Evolutionary conservation across 2,797 vertebrate species (phyloP), one percentile per base, ranked within the genome.

Genomic region (Sebastiscus albofasciatus): DNA sequence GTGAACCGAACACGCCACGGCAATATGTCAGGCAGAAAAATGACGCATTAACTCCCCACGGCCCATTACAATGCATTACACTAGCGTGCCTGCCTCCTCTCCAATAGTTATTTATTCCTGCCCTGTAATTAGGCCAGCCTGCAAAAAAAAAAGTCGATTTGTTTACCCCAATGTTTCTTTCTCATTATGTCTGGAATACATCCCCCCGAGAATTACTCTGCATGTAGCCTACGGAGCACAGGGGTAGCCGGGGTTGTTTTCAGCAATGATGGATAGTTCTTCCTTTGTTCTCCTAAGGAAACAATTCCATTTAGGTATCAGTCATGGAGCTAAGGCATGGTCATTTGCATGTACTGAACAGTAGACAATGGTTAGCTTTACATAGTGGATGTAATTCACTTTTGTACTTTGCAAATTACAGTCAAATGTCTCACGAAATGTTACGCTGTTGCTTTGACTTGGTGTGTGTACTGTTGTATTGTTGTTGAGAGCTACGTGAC

Each of bases 131-230:
- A 94, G 92, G 87, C 78, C 83, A 79, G 86, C 86, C 81, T 90
- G 88, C 85, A 82, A 86, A 85, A 87, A 84, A 81, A 92, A 90
- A 92, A 91, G 92, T 87, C 84, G 42, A 95, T 95, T 94, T 95
- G 93, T 95, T 94, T 94, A 92, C 89, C 77, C 77, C 62, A 5
- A 87, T 89, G 88, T 91, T 94, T 94, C 91, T 92, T 93, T 92
- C 92, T 94, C 92, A 94, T 94, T 95, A 94, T 86, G 88, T 91
- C 89, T 91, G 90, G 79, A 92, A 91, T 89, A 90, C 86, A 84
- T 87, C 81, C 91, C 85, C 87, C 29, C 3, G 90, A 89, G 93
- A 86, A 87, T 92, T 78, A 83, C 87, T 85, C 90, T 86, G 89
- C 84, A 90, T 91, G 91, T 79, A 91, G 92, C 79, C 87, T 72